Base-by-base conservation (phyloP, 2,113 vertebrate genomes). In the Kobus ellipsiprymnus region DNA sequence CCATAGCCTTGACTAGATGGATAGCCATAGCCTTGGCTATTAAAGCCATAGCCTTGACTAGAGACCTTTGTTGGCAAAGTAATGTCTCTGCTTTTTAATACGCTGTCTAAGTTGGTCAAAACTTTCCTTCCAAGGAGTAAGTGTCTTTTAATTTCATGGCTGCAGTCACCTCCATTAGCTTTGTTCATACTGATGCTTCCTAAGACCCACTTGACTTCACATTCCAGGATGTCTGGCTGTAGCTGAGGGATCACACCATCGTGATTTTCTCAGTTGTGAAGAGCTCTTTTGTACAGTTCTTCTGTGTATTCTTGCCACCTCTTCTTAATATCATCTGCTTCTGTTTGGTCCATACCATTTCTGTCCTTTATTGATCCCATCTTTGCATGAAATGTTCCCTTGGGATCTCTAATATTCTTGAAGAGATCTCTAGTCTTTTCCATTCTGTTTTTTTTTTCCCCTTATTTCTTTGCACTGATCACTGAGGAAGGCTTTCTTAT, bases 211-310 rank as follows among this genome's bases (percentile, higher is more conserved):
- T 12, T 23, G 10, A 71, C 19, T 40, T 71, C n/a, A 71, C 67
- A 71, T 71, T 23, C 67, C n/a, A 71, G 19, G 19, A 71, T 12
- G 67, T 71, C 19, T 71, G n/a, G 64, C 64, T 36, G n/a, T 71
- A 36, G n/a, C 9, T 23, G 19, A 36, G 64, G 11, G n/a, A 71
- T 71, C n/a, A 36, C 9, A 21, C 2, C n/a, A 6, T 71, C 0
- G 0, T 36, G 19, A 36, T 71, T 23, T 36, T 36, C n/a, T 71
- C 0, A 1, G 19, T 23, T 19, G 5, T 71, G 17, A 71, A 71
- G 67, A 71, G 36, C 19, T 71, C 5, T 71, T 67, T 36, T 71
- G n/a, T 12, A 36, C n/a, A 36, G 64, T 21, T 36, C 64, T 67
- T n/a, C 4, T 67, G 64, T 21, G n/a, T 67, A 36, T 36, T 36